These are phyloP conservation scores for Euphydryas editha DNA, from an alignment of 2,888 invertebrate genomes.

Conservation along the genomic window DNA sequence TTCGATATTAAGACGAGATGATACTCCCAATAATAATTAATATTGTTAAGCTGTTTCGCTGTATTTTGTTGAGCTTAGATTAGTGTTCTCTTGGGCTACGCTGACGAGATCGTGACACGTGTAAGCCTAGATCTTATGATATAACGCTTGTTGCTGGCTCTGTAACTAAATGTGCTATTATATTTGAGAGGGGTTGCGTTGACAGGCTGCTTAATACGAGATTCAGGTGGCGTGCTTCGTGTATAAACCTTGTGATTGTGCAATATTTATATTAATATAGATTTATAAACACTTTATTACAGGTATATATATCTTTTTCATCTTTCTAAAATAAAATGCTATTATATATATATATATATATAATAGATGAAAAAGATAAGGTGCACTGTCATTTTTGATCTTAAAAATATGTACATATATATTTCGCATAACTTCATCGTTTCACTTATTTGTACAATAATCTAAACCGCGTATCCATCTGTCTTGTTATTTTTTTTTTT, in stretches of 20 bases:
- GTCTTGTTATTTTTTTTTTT: no score
- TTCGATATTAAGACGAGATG: slow-evolving; percentile 32
- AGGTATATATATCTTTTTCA: no score
- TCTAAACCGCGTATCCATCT: no score
- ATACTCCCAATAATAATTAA: slow-evolving; percentile 48
- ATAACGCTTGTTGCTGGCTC: slow-evolving; percentile 21
- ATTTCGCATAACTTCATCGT: background rate
- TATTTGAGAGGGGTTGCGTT: slow-evolving; percentile 18
- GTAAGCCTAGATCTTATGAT: slow-evolving; percentile 32
- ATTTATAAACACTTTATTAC: no score
- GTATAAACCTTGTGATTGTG: background rate
- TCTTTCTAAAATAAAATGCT: no score
- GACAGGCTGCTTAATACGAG: slow-evolving; percentile 21
- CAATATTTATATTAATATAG: background rate
- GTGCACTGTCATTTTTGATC: background rate
- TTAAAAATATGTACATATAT: background rate
- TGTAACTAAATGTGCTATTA: slow-evolving; percentile 28
- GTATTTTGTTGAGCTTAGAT: slow-evolving; percentile 41
- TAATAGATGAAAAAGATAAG: no score
- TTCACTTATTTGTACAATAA: no score
- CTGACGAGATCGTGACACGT: slow-evolving; percentile 31
- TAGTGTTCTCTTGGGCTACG: slow-evolving; percentile 17
- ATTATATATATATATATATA: no score
- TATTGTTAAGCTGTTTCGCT: slow-evolving; percentile 47
- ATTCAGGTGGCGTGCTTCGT: background rate